Conservation (phyloP, 2,888 invertebrate genomes). For the Lacanobia wlatinum region DNA sequence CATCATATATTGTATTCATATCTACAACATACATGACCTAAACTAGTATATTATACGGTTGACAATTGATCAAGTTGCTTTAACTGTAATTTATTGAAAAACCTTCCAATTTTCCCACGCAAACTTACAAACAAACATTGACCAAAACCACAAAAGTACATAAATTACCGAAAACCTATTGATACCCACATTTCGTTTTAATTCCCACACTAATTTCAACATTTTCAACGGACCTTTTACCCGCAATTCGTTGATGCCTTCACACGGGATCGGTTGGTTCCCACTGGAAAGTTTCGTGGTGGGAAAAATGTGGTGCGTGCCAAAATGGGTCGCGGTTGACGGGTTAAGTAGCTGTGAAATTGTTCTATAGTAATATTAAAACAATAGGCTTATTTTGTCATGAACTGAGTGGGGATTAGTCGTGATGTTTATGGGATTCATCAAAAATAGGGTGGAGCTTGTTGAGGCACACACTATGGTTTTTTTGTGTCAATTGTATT, state of each 20-base stretch:
- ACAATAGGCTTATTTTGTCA: constrained; percentile 3
- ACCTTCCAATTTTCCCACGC: constrained; percentile 14
- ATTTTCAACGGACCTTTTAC: constrained; percentile 49
- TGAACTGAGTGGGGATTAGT: background rate
- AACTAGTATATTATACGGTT: too few species aligned
- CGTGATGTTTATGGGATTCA: background rate
- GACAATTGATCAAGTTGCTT: too few species aligned
- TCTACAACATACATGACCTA: too few species aligned
- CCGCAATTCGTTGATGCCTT: constrained; percentile 54
- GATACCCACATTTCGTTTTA: constrained; percentile 34
- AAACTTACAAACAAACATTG: constrained; percentile 31
- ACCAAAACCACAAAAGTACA: constrained; percentile 41
- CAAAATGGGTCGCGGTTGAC: constrained; percentile 53
- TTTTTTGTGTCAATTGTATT: too few species aligned
- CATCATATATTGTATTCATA: too few species aligned
- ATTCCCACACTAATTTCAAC: constrained; percentile 57
- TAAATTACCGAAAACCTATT: constrained; percentile 48
- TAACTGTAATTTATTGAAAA: constrained; percentile 19
- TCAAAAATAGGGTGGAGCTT: too few species aligned
- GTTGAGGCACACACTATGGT: too few species aligned
- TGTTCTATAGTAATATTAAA: constrained; percentile 21
- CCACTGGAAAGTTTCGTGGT: constrained; percentile 56
- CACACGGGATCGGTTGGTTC: constrained; percentile 51
- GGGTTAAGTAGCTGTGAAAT: constrained; percentile 57
- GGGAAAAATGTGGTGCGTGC: constrained; percentile 57